Evolutionary conservation across 2,888 invertebrate species (phyloP), one percentile per base, ranked within the genome.

Genomic region (Blastobasis adustella): DNA sequence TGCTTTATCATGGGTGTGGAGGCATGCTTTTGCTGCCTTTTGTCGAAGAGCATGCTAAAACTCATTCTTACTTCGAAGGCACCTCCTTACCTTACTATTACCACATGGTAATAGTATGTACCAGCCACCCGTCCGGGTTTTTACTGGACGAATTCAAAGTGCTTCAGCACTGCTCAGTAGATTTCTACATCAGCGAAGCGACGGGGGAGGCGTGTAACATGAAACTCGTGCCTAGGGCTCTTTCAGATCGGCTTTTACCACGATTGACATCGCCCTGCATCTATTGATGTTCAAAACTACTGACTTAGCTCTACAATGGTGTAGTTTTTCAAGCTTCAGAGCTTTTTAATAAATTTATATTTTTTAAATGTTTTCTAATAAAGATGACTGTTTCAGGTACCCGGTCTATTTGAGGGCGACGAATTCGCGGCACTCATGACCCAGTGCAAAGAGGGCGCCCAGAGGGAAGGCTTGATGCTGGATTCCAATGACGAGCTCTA

Each of bases 381-480:
- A 46, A 37, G 8, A 51, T 45, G 39, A 40, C 39, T 51, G 10
- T 51, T 62, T 4, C 56, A 85, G 90, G 97, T 98, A 7, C 97
- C 97, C 49, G 97, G 97, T 49, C 83, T 97, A 42, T 97, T 97
- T 70, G 97, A 97, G 82, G 97, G 99, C 6, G 99, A 99, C 70
- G 99, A 99, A 76, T 98, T 98, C 76, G 98, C 98, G 2, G 98
- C 99, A 0, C 89, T 99, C 54, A 99, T 99, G 98, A 99, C 99
- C 0, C 99, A 99, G 78, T 99, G 99, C 80, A 99, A 99, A 80
- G 99, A 99, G 86, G 99, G 99, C 4, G 98, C 99, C 0, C 98
- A 98, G 74, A 91, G 98, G 54, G 98, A 99, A 85, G 99, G 99
- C 5, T 90, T 98, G 45, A 99, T 99, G 98, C 88, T 99, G 47